phyloP scores from a whole-genome alignment of 2,113 vertebrate species.

The Corvus cornix region DNA sequence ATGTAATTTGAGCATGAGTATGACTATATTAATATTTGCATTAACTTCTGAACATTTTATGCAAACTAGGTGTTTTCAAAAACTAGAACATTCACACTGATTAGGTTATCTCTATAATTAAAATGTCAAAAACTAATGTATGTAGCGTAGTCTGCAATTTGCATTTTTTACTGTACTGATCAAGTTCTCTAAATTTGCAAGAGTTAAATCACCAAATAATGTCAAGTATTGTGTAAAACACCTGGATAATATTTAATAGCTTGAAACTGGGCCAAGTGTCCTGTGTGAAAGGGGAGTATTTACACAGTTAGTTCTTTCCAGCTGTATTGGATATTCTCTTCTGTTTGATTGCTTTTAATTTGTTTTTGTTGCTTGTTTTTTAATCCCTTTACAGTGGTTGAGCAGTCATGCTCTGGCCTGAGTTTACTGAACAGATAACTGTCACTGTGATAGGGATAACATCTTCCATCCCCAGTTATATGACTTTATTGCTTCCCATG shows the following conservation, averaged over 20 bases:
- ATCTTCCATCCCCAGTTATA: neutral
- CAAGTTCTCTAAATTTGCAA: neutral
- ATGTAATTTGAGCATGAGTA: neutral
- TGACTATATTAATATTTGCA: neutral
- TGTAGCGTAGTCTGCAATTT: neutral
- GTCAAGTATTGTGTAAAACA: neutral
- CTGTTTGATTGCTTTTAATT: neutral
- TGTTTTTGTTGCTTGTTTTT: neutral
- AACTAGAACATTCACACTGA: neutral
- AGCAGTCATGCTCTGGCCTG: neutral
- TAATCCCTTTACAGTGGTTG: neutral
- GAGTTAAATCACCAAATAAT: neutral
- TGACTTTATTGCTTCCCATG: neutral
- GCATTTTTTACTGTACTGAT: neutral
- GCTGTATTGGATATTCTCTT: neutral
- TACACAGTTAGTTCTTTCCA: neutral
- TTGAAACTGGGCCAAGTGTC: neutral
- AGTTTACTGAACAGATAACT: neutral
- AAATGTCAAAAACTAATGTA: neutral
- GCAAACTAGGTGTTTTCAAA: neutral
- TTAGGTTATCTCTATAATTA: neutral
- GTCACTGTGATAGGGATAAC: neutral
- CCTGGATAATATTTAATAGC: conserved; percentile 29
- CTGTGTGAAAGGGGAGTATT: neutral
- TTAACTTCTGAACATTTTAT: conserved; percentile 2